Evolutionary conservation across 2,888 invertebrate species (phyloP), one percentile per base, ranked within the genome.

Genomic region (Hybos culiciformis): DNA sequence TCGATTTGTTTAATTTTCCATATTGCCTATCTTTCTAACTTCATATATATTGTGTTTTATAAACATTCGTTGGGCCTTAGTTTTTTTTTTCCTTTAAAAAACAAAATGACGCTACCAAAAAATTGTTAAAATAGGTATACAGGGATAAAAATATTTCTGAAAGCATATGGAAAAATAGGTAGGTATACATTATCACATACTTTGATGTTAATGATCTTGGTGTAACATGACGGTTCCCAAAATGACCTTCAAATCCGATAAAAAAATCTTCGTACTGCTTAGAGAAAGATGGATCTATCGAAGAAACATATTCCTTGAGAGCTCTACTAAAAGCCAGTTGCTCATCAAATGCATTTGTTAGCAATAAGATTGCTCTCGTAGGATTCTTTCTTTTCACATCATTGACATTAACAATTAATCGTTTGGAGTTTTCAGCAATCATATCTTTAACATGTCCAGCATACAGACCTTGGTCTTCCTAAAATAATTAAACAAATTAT

Each of bases 221-320:
- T 5, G 96, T 96, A 6, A 97, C 91, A 72, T 98, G 98, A 53
- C 91, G 87, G 53, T 80, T 83, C 23, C 98, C 98, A 70, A 99
- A 98, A 62, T 96, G 94, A 29, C 97, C 97, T 61, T 90, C 91
- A 60, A 96, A 90, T 0, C 91, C 96, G 41, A 98, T 77, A 62
- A 85, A 91, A 62, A 94, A 88, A 46, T 93, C 93, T 51, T 84
- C 83, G 51, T 77, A 70, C 29, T 74, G 70, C 60, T 93, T 92
- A 0, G 83, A 80, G 63, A 81, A 93, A 0, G 80, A 80, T 0
- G 85, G 77, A 56, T 93, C 87, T 15, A 90, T 74, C 3, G 81
- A 82, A 0, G 80, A 74, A 2, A 94, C 80, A 59, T 85, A 87
- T 56, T 94, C 91, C 58, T 88, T 87, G 7, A 98, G 66, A 0